These are phyloP conservation scores for Agriotes lineatus DNA, from an alignment of 2,888 invertebrate genomes.

Conservation along the genomic window DNA sequence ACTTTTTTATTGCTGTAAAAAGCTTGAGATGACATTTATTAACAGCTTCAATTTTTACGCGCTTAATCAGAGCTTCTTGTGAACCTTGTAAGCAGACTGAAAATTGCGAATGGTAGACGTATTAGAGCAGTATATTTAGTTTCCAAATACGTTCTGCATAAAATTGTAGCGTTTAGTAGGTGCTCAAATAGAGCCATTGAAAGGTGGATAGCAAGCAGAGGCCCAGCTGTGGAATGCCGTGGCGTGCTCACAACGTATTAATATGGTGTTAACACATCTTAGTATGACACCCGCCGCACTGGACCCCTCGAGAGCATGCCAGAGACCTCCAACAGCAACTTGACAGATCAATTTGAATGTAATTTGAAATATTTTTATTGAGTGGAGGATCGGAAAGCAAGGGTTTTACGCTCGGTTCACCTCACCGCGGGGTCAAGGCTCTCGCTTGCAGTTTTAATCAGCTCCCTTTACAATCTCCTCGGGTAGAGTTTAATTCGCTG, in stretches of 20 bases:
- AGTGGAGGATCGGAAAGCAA: constrained; percentile 1
- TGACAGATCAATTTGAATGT: constrained; percentile 46
- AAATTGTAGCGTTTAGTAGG: constrained; percentile 30
- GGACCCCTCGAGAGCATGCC: constrained; percentile 40
- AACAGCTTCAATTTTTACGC: too few relatives aligned
- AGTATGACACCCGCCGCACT: constrained; percentile 42
- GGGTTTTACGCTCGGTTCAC: constrained; percentile 16
- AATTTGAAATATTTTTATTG: constrained; percentile 45
- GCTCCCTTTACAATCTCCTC: too few relatives aligned
- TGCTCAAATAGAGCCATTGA: constrained; percentile 36
- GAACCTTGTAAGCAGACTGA: too few relatives aligned
- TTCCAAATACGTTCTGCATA: too few relatives aligned
- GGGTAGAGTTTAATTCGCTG: too few relatives aligned
- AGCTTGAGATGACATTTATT: too few relatives aligned
- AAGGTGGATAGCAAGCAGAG: constrained; percentile 23
- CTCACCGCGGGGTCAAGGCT: constrained; percentile 25
- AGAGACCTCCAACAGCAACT: constrained; percentile 43
- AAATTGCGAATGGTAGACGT: too few relatives aligned
- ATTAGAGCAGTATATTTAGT: too few relatives aligned
- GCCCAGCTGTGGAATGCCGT: constrained; percentile 42
- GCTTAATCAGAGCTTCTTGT: too few relatives aligned
- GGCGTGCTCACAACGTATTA: constrained; percentile 41
- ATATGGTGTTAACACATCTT: constrained; percentile 46
- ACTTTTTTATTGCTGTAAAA: too few relatives aligned
- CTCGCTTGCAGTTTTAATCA: constrained; percentile 20